A percentile compares a stretch with the other conserved stretches of the same genome.
These are phyloP conservation scores for Hydrolagus affinis DNA, from an alignment of 2,113 vertebrate genomes.

Conservation along the genomic window DNA sequence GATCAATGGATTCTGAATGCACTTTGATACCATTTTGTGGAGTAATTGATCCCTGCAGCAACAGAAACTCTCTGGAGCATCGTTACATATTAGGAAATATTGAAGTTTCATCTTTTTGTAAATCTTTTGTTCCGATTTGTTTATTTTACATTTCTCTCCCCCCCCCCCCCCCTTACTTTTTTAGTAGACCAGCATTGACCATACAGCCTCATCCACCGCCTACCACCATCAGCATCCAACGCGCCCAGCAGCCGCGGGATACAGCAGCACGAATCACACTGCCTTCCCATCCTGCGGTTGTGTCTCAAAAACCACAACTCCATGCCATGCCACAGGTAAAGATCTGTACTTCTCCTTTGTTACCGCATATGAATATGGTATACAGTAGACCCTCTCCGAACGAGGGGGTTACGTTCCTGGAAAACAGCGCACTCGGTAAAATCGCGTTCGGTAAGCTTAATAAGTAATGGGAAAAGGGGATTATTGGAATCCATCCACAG, in stretches of 20 bases:
- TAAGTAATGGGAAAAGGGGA: no score
- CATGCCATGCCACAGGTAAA: conserved; percentile 85
- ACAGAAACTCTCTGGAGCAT: background rate
- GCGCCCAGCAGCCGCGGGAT: conserved; percentile 73
- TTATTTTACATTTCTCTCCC: background rate
- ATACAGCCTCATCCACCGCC: conserved; percentile 78
- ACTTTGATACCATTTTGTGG: background rate
- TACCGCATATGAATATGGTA: background rate
- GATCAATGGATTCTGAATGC: background rate
- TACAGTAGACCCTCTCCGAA: no score
- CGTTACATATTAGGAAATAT: background rate
- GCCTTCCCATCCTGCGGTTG: conserved; percentile 81
- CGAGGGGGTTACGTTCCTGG: no score
- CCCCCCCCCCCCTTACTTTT: background rate
- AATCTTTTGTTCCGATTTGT: background rate
- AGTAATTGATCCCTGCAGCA: background rate
- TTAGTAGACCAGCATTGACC: conserved; percentile 74
- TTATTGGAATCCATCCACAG: no score
- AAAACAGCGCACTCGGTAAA: no score
- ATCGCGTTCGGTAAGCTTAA: no score
- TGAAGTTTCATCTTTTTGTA: background rate
- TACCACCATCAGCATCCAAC: conserved; percentile 81
- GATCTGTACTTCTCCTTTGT: background rate
- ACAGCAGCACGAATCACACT: conserved; percentile 75
- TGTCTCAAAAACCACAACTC: conserved; percentile 75